These are phyloP conservation scores for Anastatus disparis DNA, from an alignment of 1,140 invertebrate genomes.

Conservation along the genomic window DNA sequence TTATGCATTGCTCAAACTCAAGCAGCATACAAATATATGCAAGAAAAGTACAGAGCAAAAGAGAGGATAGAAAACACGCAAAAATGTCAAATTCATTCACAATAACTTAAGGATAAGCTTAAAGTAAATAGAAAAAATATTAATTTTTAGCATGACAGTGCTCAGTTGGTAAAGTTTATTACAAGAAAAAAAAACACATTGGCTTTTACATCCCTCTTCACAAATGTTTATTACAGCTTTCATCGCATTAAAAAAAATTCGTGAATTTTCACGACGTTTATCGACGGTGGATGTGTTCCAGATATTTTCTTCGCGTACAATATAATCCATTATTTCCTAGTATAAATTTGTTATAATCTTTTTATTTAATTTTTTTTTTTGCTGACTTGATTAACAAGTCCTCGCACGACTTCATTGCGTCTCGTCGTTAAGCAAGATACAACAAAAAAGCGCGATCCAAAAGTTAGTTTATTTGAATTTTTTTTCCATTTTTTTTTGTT, in stretches of 20 bases:
- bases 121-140: conserved; percentile 35
- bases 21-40: conserved; percentile 17
- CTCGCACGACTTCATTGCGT: conserved; percentile 13
- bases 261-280: conserved; percentile 1
- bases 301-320: background rate
- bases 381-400: conserved; percentile 22
- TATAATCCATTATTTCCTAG: too few species aligned
- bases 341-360: background rate
- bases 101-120: conserved; percentile 26
- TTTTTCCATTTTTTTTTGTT: conserved; percentile 46
- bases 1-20: conserved; percentile 1
- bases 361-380: conserved; percentile 9
- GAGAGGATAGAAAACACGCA: conserved; percentile 14
- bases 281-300: conserved; percentile 3
- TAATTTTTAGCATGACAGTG: conserved; percentile 39
- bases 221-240: conserved; percentile 28
- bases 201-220: conserved; percentile 25
- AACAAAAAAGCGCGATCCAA: conserved; percentile 7
- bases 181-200: conserved; percentile 17
- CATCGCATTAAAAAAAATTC: background rate
- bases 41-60: conserved; percentile 2
- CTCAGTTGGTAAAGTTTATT: conserved; percentile 28
- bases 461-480: conserved; percentile 13
- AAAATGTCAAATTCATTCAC: conserved; percentile 9
- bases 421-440: conserved; percentile 5